These are phyloP conservation scores for Microplitis mediator DNA, from an alignment of 1,140 invertebrate genomes.

Conservation along the genomic window DNA sequence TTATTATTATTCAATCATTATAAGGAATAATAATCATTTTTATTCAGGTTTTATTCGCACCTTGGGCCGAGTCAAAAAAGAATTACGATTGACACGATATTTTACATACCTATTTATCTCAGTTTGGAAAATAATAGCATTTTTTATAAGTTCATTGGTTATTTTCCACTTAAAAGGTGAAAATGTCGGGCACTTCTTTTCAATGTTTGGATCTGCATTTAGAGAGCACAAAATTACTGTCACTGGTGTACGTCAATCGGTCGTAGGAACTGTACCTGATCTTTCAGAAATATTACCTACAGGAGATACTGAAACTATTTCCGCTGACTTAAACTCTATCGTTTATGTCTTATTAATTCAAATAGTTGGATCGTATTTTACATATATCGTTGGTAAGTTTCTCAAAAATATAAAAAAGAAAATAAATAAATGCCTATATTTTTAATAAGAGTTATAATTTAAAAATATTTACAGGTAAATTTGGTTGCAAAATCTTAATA, in stretches of 20 bases:
- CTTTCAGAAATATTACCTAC: constrained; percentile 73
- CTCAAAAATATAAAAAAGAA: neutral
- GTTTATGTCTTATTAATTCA: constrained; percentile 83
- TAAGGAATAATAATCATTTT: neutral
- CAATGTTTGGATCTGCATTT: constrained; percentile 76
- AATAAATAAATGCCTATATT: neutral
- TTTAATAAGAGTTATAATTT: neutral
- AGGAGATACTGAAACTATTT: constrained; percentile 73
- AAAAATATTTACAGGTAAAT: constrained; percentile 71
- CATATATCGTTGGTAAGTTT: constrained; percentile 81
- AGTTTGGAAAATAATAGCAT: constrained; percentile 84
- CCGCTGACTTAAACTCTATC: constrained; percentile 73
- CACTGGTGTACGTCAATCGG: constrained; percentile 69
- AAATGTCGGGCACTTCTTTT: constrained; percentile 78
- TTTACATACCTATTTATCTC: constrained; percentile 89
- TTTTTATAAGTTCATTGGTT: constrained; percentile 76
- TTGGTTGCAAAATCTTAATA: constrained; percentile 95
- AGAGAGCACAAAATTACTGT: constrained; percentile 79
- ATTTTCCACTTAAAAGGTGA: constrained; percentile 78
- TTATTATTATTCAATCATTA: too few species aligned
- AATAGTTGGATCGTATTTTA: constrained; percentile 81
- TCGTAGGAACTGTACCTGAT: constrained; percentile 69
- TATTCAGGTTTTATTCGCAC: constrained; percentile 75
- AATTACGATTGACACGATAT: constrained; percentile 80
- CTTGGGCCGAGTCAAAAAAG: constrained; percentile 82